Evolutionary conservation across 2,797 vertebrate species (phyloP), one percentile per base, ranked within the genome.

Genomic region (Choloepus didactylus): DNA sequence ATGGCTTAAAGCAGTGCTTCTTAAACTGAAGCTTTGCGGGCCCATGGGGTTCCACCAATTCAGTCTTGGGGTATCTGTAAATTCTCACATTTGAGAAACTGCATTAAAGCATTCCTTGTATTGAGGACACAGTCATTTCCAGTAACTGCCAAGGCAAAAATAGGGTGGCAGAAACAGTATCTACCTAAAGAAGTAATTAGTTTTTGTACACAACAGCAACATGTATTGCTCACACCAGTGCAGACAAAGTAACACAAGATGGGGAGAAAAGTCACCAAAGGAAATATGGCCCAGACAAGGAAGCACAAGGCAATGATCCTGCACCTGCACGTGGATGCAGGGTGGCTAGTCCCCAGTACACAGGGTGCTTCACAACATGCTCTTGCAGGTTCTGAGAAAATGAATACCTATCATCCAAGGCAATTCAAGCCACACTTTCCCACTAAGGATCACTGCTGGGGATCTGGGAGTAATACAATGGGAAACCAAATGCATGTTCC

Each of bases 111-210:
- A 46, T 59, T 81, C 80, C 44, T 92, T 51, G 27, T 31, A 27
- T 21, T 93, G 18, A 31, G 67, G 72, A 69, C 44, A 83, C 23
- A 46, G 31, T 44, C 66, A 77, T 86, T 73, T 82, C 49, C 31
- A 89, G 7, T 54, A 85, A 88, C 2, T 18, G 15, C 87, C 21
- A 38, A 82, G 73, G 41, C 60, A 73, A 79, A 93, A 84, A 80
- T 18, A 59, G 44, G 35, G 41, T 85, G 73, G 66, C 15, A 77
- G 67, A 91, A 94, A 76, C 2, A 14, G 25, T 51, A 38, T 9
- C 92, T 76, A 31, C 51, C 95, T 93, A 93, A 94, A 94, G 85
- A 79, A 95, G 41, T 46, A 83, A 90, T 77, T 27, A 89, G 18
- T 82, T 93, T 35, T 96, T 75, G 96, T 91, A 87, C 27, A 89